Base-by-base conservation (phyloP, 1,140 invertebrate genomes). In the Bradysia coprophila region DNA sequence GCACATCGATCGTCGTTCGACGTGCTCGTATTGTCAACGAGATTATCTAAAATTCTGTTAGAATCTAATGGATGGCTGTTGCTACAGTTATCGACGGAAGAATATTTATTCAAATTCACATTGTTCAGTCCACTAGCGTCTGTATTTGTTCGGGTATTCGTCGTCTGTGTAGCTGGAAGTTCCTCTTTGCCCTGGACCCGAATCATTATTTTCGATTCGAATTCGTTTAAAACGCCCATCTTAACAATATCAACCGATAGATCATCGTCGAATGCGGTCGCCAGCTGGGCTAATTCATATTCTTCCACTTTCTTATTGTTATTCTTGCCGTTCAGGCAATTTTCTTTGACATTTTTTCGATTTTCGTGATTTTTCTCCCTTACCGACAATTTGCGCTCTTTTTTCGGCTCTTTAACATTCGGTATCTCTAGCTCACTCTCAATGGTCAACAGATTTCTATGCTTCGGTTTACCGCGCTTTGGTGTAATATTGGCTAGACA, bases 111-210 rank as follows among this genome's bases (percentile, higher is more conserved):
- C 15, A 15, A 15, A n/a, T 37, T 37, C 16, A n/a, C 6, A 31
- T 45, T 1, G 44, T 37, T 34, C 28, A 39, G 37, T 43, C 47
- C 22, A 45, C 40, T 38, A 8, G 24, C 6, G 24, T 28, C 13
- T 28, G 24, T 13, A 8, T 28, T 13, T 8, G 13, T 13, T 28
- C 24, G 24, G 48, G 43, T 3, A 45, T 20, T 33, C 28, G 28
- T 19, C 24, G 24, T 8, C 13, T 28, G 24, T 28, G 6, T 13
- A 45, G 64, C 66, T 1, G 76, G 76, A 43, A 79, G 55, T 54
- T 80, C 78, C 53, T 80, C 77, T 45, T 72, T 72, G 16, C 76
- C 77, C 43, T 76, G 68, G 0, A 79, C 76, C 10, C 64, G 67
- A 8, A 67, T 63, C 52, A 66, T 65, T 3, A 63, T 55, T 39